A percentile compares a stretch with the other conserved stretches of the same genome.
phyloP scores from a whole-genome alignment of 2,888 invertebrate genomes.

The Conistra vaccinii region DNA sequence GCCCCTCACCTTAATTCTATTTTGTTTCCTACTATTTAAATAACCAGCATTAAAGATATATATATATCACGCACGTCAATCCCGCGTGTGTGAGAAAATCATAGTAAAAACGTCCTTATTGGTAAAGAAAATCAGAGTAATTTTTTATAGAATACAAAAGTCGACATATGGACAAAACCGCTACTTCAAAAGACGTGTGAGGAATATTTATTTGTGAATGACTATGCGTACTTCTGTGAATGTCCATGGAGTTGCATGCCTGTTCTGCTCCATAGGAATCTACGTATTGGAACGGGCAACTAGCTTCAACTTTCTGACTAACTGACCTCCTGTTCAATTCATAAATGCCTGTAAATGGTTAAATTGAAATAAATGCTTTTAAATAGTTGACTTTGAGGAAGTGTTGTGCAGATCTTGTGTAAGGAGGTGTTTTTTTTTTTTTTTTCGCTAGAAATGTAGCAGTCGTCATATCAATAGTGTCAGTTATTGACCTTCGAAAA shows the following conservation, averaged over 20 bases:
- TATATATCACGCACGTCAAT: neutral
- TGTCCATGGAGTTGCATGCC: slow-evolving; percentile 2
- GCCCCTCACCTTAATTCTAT: neutral
- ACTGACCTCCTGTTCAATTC: slow-evolving; percentile 4
- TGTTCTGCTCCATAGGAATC: neutral
- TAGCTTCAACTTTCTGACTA: slow-evolving; percentile 20
- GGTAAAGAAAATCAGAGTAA: neutral
- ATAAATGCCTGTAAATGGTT: slow-evolving; percentile 14
- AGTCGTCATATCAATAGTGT: neutral
- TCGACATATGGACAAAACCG: slow-evolving; percentile 15
- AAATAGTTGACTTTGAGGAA: neutral
- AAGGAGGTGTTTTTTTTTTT: neutral
- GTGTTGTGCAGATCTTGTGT: neutral
- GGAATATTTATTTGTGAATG: slow-evolving; percentile 20
- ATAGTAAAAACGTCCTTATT: neutral
- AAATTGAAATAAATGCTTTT: slow-evolving; percentile 19
- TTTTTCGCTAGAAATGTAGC: neutral
- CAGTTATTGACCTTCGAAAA: no score
- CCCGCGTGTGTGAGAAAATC: neutral
- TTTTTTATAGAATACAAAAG: neutral
- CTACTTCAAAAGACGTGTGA: neutral
- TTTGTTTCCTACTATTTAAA: neutral
- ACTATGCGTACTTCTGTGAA: slow-evolving; percentile 24
- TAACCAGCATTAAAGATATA: neutral
- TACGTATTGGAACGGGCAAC: neutral